phyloP scores from a whole-genome alignment of 2,797 vertebrate species.

The Ibycter americanus region DNA sequence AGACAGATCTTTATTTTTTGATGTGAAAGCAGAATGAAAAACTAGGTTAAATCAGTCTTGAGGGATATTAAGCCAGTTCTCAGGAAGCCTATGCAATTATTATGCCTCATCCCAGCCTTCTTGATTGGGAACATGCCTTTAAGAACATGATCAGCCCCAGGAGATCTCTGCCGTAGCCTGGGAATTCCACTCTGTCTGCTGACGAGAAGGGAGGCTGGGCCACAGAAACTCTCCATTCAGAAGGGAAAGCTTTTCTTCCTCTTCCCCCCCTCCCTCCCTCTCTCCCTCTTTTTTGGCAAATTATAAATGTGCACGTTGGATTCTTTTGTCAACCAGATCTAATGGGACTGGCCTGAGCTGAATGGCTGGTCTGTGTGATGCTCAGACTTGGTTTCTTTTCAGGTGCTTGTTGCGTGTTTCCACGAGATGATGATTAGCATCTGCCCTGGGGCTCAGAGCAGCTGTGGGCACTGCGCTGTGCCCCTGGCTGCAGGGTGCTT shows the following conservation, averaged over 20 bases:
- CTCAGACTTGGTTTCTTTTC: conserved; percentile 43
- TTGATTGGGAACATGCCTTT: conserved; percentile 67
- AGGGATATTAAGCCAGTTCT: conserved; percentile 53
- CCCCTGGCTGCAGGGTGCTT: conserved; percentile 2
- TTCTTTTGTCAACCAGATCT: conserved; percentile 69
- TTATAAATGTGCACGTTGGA: conserved; percentile 25
- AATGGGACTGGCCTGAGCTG: conserved; percentile 67
- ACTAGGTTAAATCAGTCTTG: conserved; percentile 56
- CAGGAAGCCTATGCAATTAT: conserved; percentile 63
- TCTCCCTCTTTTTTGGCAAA: not conserved
- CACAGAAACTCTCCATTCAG: conserved; percentile 49
- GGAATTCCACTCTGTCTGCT: conserved; percentile 61
- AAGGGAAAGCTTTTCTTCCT: conserved; percentile 20
- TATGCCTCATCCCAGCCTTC: conserved; percentile 52
- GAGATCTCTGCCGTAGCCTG: conserved; percentile 40
- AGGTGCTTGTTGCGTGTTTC: conserved; percentile 62
- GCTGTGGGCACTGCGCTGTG: not conserved
- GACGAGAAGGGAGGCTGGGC: conserved; percentile 46
- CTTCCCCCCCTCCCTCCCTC: rapidly evolving
- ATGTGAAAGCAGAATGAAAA: conserved; percentile 58
- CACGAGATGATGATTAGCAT: conserved; percentile 55
- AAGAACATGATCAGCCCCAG: conserved; percentile 61
- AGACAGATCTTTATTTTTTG: conserved; percentile 48
- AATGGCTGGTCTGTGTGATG: conserved; percentile 70
- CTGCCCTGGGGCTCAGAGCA: conserved; percentile 57